Percentiles rank a stretch among this genome's conserved stretches.
These are phyloP conservation scores for Dendrophyllia cribrosa DNA, from an alignment of 64 coral and sea anemone species.

Conservation along the genomic window DNA sequence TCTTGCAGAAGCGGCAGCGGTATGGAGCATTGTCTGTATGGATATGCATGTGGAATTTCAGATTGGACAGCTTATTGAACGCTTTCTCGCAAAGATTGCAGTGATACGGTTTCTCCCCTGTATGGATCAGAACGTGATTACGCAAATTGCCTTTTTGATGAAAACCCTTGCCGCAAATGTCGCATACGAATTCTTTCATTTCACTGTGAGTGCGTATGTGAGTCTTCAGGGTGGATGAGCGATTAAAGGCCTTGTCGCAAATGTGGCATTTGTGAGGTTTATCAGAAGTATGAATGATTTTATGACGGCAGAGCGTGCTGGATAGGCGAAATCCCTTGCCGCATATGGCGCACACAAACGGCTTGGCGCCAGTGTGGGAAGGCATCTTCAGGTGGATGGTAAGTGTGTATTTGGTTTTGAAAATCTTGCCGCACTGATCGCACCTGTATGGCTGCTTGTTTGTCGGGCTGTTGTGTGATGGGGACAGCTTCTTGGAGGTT, in stretches of 20 bases:
- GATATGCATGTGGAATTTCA: constrained; percentile 75
- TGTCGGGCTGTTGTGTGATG: neutral
- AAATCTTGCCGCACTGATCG: constrained; percentile 62
- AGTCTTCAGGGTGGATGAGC: constrained; percentile 73
- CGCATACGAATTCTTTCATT: constrained; percentile 68
- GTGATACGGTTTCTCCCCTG: constrained; percentile 73
- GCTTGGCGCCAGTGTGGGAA: constrained; percentile 72
- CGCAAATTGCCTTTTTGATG: constrained; percentile 88
- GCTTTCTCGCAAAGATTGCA: constrained; percentile 75
- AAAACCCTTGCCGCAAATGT: constrained; percentile 72
- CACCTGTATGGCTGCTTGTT: constrained; percentile 60
- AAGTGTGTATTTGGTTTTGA: constrained; percentile 76
- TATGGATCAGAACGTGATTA: constrained; percentile 73
- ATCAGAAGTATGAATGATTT: constrained; percentile 74
- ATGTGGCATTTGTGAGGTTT: constrained; percentile 73
- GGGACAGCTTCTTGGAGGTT: constrained; percentile 15
- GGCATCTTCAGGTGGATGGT: constrained; percentile 80
- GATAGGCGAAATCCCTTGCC: constrained; percentile 80
- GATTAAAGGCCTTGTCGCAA: constrained; percentile 74
- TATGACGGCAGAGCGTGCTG: constrained; percentile 76
- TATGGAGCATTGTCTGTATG: constrained; percentile 71
- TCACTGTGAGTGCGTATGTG: constrained; percentile 73
- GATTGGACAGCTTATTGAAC: constrained; percentile 78
- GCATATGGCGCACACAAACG: constrained; percentile 76
- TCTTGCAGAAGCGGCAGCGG: constrained; percentile 72